Base-by-base conservation (phyloP, 2,797 vertebrate genomes). In the Peromyscus aztecus region DNA sequence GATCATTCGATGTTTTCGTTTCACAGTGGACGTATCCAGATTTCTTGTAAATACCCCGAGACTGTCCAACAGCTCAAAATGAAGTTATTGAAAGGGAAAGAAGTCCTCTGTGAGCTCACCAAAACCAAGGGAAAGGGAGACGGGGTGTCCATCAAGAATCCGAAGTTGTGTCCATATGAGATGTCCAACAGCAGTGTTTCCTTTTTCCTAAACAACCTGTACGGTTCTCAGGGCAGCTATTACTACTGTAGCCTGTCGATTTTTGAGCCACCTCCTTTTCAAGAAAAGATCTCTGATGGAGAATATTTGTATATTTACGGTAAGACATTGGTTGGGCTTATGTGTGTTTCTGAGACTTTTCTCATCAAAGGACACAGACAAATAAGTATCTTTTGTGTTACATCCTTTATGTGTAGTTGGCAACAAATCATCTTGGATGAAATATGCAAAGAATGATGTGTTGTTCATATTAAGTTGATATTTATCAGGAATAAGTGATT, bases 231-330 rank as follows among this genome's bases (percentile, higher is more conserved):
- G 52, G 96, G 76, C 0, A 98, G 98, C 63, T 87, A 94, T 82
- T 99, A 99, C 10, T 97, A 59, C 55, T 99, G 98, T 91, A 98
- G 93, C 75, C 90, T 99, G 78, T 95, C 97, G 75, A 97, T 95
- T 73, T 97, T 98, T 96, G 96, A 97, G 31, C 99, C 99, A 59
- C 98, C 98, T 96, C 99, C 99, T 90, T 98, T 98, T 21, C 89
- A 21, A 94, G 55, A 89, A 0, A 96, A 97, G 59, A 96, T 43
- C 37, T 34, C 98, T 80, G 98, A 76, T 73, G 97, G 95, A 97
- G 98, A 95, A n/a, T 98, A 98, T 98, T 95, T 99, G 81, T 98
- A 98, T 76, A 24, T 98, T 92, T 98, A 97, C 84, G 98, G 99
- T 99, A 98, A 99, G 98, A 95, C 46, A 24, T 8, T 75, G 14